phyloP scores from a whole-genome alignment of 2,797 vertebrate genomes.

The Acrocephalus scirpaceus region DNA sequence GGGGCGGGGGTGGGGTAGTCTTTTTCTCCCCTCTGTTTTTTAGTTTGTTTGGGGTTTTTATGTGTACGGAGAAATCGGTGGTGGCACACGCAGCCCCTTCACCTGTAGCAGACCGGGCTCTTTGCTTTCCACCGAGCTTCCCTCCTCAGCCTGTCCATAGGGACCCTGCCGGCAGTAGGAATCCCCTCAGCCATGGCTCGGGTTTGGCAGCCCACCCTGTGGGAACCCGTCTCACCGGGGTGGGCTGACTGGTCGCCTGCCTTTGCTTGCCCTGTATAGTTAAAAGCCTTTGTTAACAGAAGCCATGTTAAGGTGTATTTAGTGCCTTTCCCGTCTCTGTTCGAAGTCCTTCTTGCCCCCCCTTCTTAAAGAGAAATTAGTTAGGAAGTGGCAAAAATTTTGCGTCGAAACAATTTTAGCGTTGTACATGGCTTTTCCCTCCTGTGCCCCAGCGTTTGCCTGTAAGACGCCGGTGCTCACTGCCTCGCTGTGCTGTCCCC shows the following conservation, averaged over 20 bases:
- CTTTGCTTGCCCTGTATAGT: background rate
- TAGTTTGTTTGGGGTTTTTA: background rate
- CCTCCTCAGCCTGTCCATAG: background rate
- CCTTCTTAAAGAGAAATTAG: background rate
- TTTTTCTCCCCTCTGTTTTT: background rate
- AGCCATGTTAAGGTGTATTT: background rate
- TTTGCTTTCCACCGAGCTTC: background rate
- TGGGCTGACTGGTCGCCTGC: background rate
- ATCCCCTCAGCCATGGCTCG: background rate
- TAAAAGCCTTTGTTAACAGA: slow-evolving; percentile 16
- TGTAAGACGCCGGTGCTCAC: rapidly evolving
- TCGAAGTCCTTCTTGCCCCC: background rate
- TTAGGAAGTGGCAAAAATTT: background rate
- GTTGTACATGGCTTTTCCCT: background rate
- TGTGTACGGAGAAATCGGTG: background rate
- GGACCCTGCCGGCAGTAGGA: background rate
- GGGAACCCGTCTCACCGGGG: no score
- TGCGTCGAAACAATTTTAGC: rapidly evolving
- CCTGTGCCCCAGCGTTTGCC: background rate
- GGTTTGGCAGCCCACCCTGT: background rate
- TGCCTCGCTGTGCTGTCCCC: rapidly evolving
- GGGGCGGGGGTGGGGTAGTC: no score
- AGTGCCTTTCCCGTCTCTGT: background rate
- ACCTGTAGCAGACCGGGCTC: background rate
- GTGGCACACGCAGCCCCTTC: background rate